A percentile compares a stretch with the other conserved stretches of the same genome.
Evolutionary conservation across 2,888 invertebrate genomes (phyloP).

Genomic region (Capitulum mitella): DNA sequence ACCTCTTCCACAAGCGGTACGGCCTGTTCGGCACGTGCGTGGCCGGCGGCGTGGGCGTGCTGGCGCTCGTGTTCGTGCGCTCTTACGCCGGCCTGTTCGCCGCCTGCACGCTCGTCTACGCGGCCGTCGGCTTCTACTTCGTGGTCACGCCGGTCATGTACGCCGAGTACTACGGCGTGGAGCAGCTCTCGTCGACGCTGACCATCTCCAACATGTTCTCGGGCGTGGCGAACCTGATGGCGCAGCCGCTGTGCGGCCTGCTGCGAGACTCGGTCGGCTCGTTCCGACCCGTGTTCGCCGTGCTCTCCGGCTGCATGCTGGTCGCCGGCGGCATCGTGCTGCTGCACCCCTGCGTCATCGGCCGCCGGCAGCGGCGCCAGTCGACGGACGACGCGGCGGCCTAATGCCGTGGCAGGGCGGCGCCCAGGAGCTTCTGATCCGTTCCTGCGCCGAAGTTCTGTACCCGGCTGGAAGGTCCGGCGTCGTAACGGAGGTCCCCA

Average conservation of each 20-base stretch:
- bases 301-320: background rate
- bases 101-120: background rate
- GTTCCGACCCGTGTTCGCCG: conserved; percentile 1
- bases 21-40: background rate
- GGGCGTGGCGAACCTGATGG: background rate
- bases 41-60: background rate
- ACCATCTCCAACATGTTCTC: background rate
- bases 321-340: background rate
- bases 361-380: background rate
- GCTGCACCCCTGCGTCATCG: background rate
- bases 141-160: conserved; percentile 2
- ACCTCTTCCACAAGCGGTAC: conserved; percentile 19
- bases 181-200: background rate
- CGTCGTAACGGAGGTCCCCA: too few relatives aligned
- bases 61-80: conserved; percentile 4
- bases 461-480: too few relatives aligned
- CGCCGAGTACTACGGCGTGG: conserved; percentile 11
- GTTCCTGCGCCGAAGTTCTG: too few relatives aligned
- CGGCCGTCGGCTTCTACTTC: background rate
- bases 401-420: too few relatives aligned
- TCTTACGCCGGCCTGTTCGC: background rate
- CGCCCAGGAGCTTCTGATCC: too few relatives aligned
- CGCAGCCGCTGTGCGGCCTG: background rate
- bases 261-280: background rate
- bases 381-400: background rate